These are phyloP conservation scores for Hepsetus odoe DNA, from an alignment of 2,113 vertebrate genomes.

Conservation along the genomic window DNA sequence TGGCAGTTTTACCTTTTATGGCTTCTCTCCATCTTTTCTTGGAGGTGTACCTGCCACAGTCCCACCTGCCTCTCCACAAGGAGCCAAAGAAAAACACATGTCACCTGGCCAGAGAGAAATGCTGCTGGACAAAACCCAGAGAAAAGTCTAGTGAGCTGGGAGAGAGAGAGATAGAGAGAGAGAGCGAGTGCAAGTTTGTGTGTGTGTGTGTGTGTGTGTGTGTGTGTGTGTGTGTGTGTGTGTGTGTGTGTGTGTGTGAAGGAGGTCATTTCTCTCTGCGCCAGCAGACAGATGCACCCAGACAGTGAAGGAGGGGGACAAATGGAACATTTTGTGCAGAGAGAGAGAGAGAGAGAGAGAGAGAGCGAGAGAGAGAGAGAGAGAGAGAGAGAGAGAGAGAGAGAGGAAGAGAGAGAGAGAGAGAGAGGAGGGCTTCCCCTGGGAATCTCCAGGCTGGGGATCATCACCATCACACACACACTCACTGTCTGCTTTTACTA, in stretches of 20 bases:
- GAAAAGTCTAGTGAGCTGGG: constrained; percentile 36
- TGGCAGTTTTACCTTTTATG: constrained; percentile 27
- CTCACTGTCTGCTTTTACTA: constrained; percentile 15
- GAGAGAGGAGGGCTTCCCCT: constrained; percentile 60
- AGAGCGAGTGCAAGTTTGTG: constrained; percentile 32
- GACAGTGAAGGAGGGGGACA: constrained; percentile 57
- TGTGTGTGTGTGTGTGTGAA: constrained; percentile 23
- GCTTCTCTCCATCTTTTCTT: constrained; percentile 32
- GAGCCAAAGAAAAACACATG: constrained; percentile 63
- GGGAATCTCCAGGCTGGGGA: constrained; percentile 59
- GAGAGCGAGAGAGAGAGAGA: not conserved
- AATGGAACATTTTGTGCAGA: constrained; percentile 56
- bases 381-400: too few relatives aligned
- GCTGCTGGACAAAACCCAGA: constrained; percentile 37
- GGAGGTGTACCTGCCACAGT: constrained; percentile 42
- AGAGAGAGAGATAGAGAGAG: constrained; percentile 28
- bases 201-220: constrained; percentile 6
- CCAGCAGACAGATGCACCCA: constrained; percentile 60
- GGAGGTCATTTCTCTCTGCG: constrained; percentile 29
- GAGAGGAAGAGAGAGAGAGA: not conserved
- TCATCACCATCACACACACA: constrained; percentile 27
- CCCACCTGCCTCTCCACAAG: constrained; percentile 62
- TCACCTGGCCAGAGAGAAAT: constrained; percentile 1
- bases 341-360: not conserved
- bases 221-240: constrained; percentile 8